These are phyloP conservation scores for Gobionotothen gibberifrons DNA, from an alignment of 2,797 vertebrate species.

Conservation along the genomic window DNA sequence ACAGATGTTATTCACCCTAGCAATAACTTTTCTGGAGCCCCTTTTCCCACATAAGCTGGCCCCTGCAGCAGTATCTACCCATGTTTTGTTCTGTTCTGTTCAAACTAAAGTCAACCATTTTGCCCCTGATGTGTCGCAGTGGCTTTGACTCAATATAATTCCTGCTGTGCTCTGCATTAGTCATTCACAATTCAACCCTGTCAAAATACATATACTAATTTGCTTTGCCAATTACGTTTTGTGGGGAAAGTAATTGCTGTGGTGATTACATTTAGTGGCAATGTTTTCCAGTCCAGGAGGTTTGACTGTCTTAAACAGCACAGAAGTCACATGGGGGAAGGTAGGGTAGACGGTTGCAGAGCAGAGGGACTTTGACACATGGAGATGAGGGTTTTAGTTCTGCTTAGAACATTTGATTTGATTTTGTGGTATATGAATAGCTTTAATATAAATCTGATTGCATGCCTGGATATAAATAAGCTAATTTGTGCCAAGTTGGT, in stretches of 20 bases:
- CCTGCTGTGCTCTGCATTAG: conserved; percentile 2
- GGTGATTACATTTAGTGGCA: conserved; percentile 3
- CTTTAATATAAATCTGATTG: background rate
- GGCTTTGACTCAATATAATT: conserved; percentile 17
- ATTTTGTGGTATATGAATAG: background rate
- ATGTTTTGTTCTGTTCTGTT: conserved; percentile 4
- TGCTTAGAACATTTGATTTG: background rate
- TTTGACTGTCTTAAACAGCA: conserved; percentile 7
- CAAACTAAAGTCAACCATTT: conserved; percentile 13
- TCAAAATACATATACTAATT: conserved; percentile 29
- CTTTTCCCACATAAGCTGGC: conserved; percentile 10
- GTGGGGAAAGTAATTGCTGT: conserved; percentile 21
- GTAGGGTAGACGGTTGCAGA: background rate
- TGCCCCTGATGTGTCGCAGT: background rate
- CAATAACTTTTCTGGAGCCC: conserved; percentile 13
- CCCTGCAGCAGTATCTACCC: conserved; percentile 4
- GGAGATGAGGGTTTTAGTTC: background rate
- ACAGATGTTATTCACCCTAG: conserved; percentile 28
- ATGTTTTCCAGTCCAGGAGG: conserved; percentile 2
- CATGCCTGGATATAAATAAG: background rate
- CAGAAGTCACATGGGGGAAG: conserved; percentile 2
- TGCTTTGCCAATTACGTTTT: conserved; percentile 27
- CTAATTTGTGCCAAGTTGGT: background rate
- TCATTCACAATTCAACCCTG: conserved; percentile 15
- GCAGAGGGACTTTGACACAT: too few relatives aligned